These are phyloP conservation scores for Nasonia giraulti DNA, from an alignment of 1,140 invertebrate species.

Conservation along the genomic window DNA sequence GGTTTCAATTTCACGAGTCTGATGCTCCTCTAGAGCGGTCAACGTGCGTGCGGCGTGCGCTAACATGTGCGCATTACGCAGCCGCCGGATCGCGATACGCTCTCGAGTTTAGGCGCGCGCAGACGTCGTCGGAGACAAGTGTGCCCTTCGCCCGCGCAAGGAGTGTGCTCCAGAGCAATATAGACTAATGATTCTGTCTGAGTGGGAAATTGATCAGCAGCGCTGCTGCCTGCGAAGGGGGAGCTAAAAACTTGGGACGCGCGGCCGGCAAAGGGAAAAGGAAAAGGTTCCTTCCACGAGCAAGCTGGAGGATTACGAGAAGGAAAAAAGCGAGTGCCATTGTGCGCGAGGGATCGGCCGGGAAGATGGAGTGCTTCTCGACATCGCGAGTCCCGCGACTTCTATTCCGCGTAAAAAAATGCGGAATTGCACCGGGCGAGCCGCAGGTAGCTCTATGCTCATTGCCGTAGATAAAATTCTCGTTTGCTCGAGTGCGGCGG, in stretches of 20 bases:
- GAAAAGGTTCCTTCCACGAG: neutral
- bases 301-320: slow-evolving; percentile 6
- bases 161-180: slow-evolving; percentile 53
- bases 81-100: no score
- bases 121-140: slow-evolving; percentile 54
- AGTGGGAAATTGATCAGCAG: slow-evolving; percentile 71
- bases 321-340: slow-evolving; percentile 44
- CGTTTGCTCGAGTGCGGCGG: no score
- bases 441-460: no score
- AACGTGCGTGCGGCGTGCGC: no score
- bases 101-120: slow-evolving; percentile 55
- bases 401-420: neutral
- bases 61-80: no score
- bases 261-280: slow-evolving; percentile 54
- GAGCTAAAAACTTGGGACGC: no score
- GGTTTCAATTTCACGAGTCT: no score
- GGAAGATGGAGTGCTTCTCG: slow-evolving; percentile 39
- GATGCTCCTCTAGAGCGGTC: no score
- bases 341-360: slow-evolving; percentile 12
- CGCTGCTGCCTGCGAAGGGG: slow-evolving; percentile 25
- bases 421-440: no score
- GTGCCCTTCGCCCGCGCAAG: slow-evolving; percentile 53
- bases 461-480: no score
- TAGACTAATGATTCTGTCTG: slow-evolving; percentile 71
- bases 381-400: slow-evolving; percentile 10